Conservation (phyloP, 2,888 invertebrate species). For the Lacanobia oleracea region DNA sequence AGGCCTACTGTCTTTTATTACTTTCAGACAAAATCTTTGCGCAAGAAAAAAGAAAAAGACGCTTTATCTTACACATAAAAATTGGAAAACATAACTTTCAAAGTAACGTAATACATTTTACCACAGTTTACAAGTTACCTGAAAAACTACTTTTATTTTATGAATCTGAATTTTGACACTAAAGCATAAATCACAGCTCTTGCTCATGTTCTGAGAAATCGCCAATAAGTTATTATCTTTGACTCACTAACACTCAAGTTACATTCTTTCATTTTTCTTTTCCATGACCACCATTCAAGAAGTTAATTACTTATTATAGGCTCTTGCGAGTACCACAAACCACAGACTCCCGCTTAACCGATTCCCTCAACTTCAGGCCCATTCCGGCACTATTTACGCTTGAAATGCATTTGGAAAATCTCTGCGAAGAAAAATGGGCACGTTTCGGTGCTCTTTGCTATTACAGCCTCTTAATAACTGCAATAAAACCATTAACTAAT, state of each 20-base stretch:
- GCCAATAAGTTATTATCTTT: not conserved
- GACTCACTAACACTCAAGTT: not conserved
- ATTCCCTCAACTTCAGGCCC: not conserved
- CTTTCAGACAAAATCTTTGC: not conserved
- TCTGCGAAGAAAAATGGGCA: too few relatives aligned
- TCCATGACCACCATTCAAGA: not conserved
- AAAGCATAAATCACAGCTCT: not conserved
- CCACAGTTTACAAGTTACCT: not conserved
- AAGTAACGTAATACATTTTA: not conserved
- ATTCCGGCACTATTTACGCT: not conserved
- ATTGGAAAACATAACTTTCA: not conserved
- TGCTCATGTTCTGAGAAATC: slow-evolving; percentile 6
- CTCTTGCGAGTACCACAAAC: not conserved
- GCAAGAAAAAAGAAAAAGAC: not conserved
- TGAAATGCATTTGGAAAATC: too few relatives aligned
- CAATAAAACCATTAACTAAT: slow-evolving; percentile 5
- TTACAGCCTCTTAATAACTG: not conserved
- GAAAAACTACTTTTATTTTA: not conserved
- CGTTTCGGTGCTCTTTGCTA: too few relatives aligned
- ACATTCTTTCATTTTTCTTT: not conserved
- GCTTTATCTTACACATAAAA: not conserved
- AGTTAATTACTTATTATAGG: too few relatives aligned
- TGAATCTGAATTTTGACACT: not conserved
- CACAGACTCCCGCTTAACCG: not conserved
- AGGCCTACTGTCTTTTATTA: not conserved